phyloP scores from a whole-genome alignment of 64 coral and sea anemone genomes.

The Pocillopora damicornis region DNA sequence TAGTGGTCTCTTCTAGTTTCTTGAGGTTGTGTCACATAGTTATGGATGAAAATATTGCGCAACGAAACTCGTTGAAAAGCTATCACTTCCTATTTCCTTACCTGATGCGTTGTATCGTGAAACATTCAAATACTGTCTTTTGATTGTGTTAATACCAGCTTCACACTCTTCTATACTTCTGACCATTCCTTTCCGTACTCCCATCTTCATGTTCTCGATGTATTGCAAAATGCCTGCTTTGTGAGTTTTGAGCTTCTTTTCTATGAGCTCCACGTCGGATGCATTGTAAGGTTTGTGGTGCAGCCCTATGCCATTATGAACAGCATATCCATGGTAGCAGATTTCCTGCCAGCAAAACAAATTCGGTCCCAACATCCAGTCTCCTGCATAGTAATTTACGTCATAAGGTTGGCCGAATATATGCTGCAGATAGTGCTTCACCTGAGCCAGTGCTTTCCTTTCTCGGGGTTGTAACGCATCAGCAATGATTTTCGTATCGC shows the following conservation, averaged over 20 bases:
- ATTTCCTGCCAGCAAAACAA: slow-evolving; percentile 86
- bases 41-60: neutral
- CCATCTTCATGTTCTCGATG: slow-evolving; percentile 79
- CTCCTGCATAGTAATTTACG: slow-evolving; percentile 81
- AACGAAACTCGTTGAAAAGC: neutral
- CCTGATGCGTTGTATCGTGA: slow-evolving; percentile 69
- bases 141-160: slow-evolving; percentile 71
- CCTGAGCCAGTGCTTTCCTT: slow-evolving; percentile 65
- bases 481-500: slow-evolving; percentile 8
- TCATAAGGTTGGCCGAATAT: slow-evolving; percentile 81
- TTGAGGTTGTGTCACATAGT: too few species aligned
- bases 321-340: slow-evolving; percentile 46
- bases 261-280: slow-evolving; percentile 42
- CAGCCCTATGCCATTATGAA: slow-evolving; percentile 44
- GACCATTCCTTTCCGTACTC: slow-evolving; percentile 65
- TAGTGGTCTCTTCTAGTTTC: too few species aligned
- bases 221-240: slow-evolving; percentile 58
- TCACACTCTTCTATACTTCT: slow-evolving; percentile 67
- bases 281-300: slow-evolving; percentile 55
- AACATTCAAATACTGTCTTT: slow-evolving; percentile 67
- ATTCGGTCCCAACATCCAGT: slow-evolving; percentile 96
- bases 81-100: slow-evolving; percentile 12
- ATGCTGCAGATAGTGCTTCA: slow-evolving; percentile 79
- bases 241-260: slow-evolving; percentile 43
- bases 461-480: slow-evolving; percentile 77